These are phyloP conservation scores for Galerucella nymphaeae DNA, from an alignment of 2,888 invertebrate species.

Conservation along the genomic window DNA sequence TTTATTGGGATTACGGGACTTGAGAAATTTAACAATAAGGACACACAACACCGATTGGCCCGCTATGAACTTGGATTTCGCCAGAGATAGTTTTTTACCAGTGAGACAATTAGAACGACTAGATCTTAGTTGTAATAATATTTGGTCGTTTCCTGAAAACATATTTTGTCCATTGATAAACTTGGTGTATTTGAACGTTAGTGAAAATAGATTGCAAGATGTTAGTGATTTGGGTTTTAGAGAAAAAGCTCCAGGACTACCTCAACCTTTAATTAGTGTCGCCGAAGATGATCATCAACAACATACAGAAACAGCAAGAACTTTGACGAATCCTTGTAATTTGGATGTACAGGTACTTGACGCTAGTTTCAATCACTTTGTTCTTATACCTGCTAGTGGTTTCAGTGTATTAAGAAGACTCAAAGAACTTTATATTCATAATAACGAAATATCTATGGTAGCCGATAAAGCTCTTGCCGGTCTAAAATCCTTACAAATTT, in stretches of 20 bases:
- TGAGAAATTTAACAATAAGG: conserved; percentile 85
- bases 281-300: conserved; percentile 68
- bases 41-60: conserved; percentile 89
- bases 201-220: conserved; percentile 88
- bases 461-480: conserved; percentile 86
- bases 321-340: conserved; percentile 71
- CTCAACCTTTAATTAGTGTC: conserved; percentile 74
- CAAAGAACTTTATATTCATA: conserved; percentile 83
- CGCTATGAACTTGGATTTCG: conserved; percentile 84
- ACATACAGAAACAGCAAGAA: conserved; percentile 57
- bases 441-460: conserved; percentile 90
- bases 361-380: conserved; percentile 86
- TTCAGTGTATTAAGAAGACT: conserved; percentile 84
- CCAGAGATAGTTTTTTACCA: conserved; percentile 80
- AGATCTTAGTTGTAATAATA: conserved; percentile 88
- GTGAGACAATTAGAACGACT: conserved; percentile 84
- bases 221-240: conserved; percentile 87
- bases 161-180: conserved; percentile 86
- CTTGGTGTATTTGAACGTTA: conserved; percentile 84
- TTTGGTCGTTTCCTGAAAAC: conserved; percentile 88
- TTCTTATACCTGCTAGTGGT: conserved; percentile 83
- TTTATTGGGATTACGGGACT: conserved; percentile 81
- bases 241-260: conserved; percentile 72
- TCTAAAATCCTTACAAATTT: conserved; percentile 82
- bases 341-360: conserved; percentile 86